Base-by-base conservation (phyloP, 2,113 vertebrate genomes). In the Lipophrys pholis region DNA sequence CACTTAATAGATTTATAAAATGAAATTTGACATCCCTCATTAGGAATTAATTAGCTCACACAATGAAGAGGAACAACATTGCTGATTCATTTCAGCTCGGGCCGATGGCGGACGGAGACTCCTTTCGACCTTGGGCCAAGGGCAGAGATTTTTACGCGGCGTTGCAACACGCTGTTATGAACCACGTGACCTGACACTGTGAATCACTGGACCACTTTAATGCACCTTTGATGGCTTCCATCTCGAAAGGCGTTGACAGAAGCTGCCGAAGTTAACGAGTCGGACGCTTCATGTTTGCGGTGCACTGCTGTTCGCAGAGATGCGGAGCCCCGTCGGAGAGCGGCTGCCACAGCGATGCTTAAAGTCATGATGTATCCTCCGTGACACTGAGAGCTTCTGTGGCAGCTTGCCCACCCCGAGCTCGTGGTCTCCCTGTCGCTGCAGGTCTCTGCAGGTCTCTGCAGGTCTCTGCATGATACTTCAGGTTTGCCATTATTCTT, bases 331-430 rank as follows among this genome's bases (percentile, higher is more conserved):
- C 69, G 62, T 69, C 71, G 53, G 69, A 30, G 21, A 4, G 57
- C 64, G 59, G 45, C 61, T 17, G 69, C 60, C 57, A 65, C 66
- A 6, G 42, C 21, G 61, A 75, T 51, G 70, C 56, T 80, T 56
- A 73, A 52, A 40, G 71, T 76, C 8, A 0, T 87, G 78, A 87
- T 89, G 87, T 83, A 87, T 86, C 57, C 74, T 82, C 74, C 68
- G 74, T 85, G 85, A 87, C 81, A 76, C 78, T 84, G 87, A 89
- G 86, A 87, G 88, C 86, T 87, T 87, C 71, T 53, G 76, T 89
- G 85, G 89, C 89, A 84, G 76, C 63, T 53, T 72, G 85, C 87
- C 89, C 84, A n/a, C n/a, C 49, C 42, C 69, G 6, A 11, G 62
- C 76, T 58, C 62, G 65, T 65, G 58, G 72, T 67, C 71, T 67